Evolutionary conservation across 1,140 invertebrate genomes (phyloP).

Genomic region (Rhopalosiphum maidis): DNA sequence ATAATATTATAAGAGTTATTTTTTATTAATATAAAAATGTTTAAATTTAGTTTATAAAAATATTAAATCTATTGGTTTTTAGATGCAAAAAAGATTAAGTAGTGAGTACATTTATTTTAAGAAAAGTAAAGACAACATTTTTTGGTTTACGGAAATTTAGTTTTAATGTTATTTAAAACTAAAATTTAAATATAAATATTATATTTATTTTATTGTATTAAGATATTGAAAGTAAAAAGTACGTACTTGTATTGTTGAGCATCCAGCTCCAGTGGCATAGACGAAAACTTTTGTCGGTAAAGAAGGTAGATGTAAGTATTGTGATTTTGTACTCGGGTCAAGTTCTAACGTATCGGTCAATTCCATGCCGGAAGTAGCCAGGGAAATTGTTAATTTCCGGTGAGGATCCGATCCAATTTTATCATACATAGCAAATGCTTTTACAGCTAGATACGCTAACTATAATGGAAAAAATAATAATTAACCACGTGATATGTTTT

Average conservation of each 20-base stretch:
- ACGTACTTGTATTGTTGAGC: constrained; percentile 70
- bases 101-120: background rate
- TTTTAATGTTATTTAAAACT: background rate
- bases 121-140: background rate
- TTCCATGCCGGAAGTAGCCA: constrained; percentile 73
- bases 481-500: background rate
- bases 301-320: constrained; percentile 68
- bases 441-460: constrained; percentile 68
- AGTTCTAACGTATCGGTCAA: constrained; percentile 71
- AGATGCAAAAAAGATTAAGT: background rate
- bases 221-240: constrained; percentile 36
- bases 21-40: background rate
- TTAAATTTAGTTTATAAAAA: background rate
- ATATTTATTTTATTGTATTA: background rate
- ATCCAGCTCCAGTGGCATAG: constrained; percentile 72
- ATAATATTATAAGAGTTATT: background rate
- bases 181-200: background rate
- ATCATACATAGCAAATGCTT: constrained; percentile 68
- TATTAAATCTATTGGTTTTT: background rate
- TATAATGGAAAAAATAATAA: constrained; percentile 58
- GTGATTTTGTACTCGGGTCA: constrained; percentile 65
- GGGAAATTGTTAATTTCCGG: constrained; percentile 69
- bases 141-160: background rate
- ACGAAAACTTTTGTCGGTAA: constrained; percentile 72
- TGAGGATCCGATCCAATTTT: constrained; percentile 68